Conservation (phyloP, 2,113 vertebrate genomes). For the Sinocyclocheilus grahami region DNA sequence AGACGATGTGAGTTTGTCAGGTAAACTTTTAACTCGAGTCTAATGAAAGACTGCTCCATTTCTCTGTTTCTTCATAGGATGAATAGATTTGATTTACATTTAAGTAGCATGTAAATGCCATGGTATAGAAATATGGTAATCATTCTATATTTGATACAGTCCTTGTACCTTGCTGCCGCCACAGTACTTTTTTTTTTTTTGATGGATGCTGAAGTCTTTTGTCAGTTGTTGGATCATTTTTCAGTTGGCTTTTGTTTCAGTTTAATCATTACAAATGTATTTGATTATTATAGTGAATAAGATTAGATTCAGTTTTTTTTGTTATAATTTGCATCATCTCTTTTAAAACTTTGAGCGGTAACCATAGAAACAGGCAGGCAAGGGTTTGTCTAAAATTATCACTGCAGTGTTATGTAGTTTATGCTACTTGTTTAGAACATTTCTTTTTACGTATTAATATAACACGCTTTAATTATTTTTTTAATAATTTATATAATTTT, state of each 20-base stretch:
- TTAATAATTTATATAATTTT: not conserved
- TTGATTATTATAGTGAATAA: not conserved
- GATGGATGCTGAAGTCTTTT: not conserved
- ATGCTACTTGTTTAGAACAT: not conserved
- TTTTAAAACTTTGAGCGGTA: conserved; percentile 28
- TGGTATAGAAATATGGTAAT: conserved; percentile 3
- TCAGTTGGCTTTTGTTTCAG: not conserved
- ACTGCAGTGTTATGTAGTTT: conserved; percentile 1
- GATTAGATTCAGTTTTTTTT: not conserved
- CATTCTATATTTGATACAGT: not conserved
- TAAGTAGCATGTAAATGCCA: not conserved
- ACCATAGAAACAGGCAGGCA: conserved; percentile 51
- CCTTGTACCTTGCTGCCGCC: not conserved
- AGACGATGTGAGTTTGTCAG: not conserved
- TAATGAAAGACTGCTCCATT: conserved; percentile 10
- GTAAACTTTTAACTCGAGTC: conserved; percentile 1
- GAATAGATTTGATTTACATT: not conserved
- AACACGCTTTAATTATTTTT: not conserved
- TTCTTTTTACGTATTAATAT: not conserved
- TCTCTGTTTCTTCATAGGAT: not conserved
- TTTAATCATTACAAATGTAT: not conserved
- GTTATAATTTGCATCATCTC: not conserved
- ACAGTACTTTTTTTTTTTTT: not conserved
- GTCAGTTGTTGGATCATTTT: not conserved
- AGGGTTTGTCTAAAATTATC: conserved; percentile 32